These are phyloP conservation scores for Leptosomus discolor DNA, from an alignment of 2,113 vertebrate species.

Conservation along the genomic window DNA sequence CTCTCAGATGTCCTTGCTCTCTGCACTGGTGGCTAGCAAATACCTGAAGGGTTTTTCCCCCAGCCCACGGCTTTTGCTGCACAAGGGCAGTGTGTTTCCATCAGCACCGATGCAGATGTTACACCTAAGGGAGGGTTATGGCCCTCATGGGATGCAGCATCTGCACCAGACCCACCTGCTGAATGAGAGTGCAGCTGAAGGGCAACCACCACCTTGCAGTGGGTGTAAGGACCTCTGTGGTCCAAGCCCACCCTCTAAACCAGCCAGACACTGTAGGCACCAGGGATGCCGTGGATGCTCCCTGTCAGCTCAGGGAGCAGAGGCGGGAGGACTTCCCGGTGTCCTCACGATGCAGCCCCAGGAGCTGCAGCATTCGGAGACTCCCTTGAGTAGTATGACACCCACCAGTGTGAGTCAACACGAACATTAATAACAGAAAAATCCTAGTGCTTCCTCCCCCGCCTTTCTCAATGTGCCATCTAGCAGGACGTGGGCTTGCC, in stretches of 20 bases:
- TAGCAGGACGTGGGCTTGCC: neutral
- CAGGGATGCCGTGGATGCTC: neutral
- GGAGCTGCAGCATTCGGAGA: slow-evolving; percentile 11
- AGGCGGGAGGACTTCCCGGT: neutral
- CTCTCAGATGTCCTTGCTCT: neutral
- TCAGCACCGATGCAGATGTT: neutral
- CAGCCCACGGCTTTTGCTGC: neutral
- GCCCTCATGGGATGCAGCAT: neutral
- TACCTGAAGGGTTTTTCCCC: no score
- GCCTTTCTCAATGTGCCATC: neutral
- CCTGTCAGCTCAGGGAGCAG: neutral
- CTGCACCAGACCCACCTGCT: accelerated
- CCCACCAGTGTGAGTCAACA: slow-evolving; percentile 36
- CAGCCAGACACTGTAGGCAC: neutral
- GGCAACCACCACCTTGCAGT: neutral
- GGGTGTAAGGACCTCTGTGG: neutral
- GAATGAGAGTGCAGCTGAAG: neutral
- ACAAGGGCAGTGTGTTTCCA: neutral
- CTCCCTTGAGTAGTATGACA: neutral
- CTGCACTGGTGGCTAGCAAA: neutral
- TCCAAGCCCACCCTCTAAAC: neutral
- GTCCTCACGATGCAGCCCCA: neutral
- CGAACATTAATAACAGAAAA: neutral
- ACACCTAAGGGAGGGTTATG: neutral
- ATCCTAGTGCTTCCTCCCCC: neutral